Conservation (phyloP, 1,140 invertebrate genomes). For the Schlechtendalia chinensis region DNA sequence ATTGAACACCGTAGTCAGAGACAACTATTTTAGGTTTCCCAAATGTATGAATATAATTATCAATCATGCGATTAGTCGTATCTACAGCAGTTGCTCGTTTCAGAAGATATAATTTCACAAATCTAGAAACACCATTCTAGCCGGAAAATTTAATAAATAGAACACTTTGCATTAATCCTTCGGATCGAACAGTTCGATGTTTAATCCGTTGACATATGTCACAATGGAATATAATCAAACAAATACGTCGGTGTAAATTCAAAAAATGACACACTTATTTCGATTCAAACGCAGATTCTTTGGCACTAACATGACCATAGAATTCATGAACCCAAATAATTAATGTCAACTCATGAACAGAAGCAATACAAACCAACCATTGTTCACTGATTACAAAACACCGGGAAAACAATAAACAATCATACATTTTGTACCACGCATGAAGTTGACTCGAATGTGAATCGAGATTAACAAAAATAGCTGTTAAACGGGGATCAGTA, state of each 20-base stretch:
- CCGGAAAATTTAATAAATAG: background rate
- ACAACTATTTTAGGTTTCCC: background rate
- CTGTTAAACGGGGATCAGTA: background rate
- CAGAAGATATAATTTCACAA: background rate
- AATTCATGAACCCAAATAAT: background rate
- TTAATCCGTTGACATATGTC: background rate
- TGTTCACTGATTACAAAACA: background rate
- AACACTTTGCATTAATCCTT: background rate
- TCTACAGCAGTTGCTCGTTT: background rate
- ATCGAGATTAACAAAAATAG: background rate
- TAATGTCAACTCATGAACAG: background rate
- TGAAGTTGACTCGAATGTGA: background rate
- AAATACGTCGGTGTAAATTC: background rate
- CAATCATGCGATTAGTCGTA: no score
- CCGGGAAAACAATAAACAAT: background rate
- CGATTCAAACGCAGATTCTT: background rate
- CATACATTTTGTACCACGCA: background rate
- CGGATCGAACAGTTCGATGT: background rate
- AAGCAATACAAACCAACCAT: background rate
- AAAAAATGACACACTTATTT: background rate
- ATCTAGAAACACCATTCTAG: background rate
- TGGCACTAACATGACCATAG: background rate
- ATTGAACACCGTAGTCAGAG: background rate
- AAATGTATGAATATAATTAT: background rate
- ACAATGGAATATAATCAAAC: background rate